These are phyloP conservation scores for Drosophila pseudoobscura DNA, from an alignment of 1,140 invertebrate species.

Conservation along the genomic window DNA sequence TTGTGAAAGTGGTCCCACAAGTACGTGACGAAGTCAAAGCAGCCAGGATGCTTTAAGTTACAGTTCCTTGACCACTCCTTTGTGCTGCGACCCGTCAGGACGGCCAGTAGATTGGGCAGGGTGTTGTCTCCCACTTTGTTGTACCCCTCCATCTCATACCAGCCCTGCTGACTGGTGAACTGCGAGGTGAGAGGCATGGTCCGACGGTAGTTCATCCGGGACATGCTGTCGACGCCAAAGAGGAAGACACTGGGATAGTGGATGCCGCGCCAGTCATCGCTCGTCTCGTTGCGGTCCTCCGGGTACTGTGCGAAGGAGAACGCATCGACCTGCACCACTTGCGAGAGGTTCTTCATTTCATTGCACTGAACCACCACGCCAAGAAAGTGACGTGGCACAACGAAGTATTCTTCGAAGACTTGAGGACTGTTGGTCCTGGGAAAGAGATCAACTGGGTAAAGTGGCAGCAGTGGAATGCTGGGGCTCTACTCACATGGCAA, in stretches of 20 bases:
- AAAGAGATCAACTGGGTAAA: too few species aligned
- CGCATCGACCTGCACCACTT: slow-evolving; percentile 32
- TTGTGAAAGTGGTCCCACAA: slow-evolving; percentile 90
- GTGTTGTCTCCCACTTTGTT: slow-evolving; percentile 88
- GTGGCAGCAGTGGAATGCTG: too few species aligned
- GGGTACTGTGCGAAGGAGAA: slow-evolving; percentile 36
- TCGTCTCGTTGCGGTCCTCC: slow-evolving; percentile 2
- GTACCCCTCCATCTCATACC: slow-evolving; percentile 46
- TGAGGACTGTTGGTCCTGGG: too few species aligned
- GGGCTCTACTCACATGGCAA: too few species aligned
- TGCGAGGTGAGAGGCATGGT: slow-evolving; percentile 39
- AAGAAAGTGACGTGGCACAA: slow-evolving; percentile 20
- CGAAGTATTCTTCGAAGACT: not conserved
- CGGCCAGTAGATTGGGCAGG: slow-evolving; percentile 91
- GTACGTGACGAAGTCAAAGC: slow-evolving; percentile 87
- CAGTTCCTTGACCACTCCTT: slow-evolving; percentile 83
- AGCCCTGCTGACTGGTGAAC: slow-evolving; percentile 21
- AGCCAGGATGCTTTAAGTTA: slow-evolving; percentile 83
- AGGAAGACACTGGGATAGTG: slow-evolving; percentile 29
- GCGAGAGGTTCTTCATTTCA: not conserved
- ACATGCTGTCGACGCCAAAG: slow-evolving; percentile 40
- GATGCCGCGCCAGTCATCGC: slow-evolving; percentile 54
- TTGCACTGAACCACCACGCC: slow-evolving; percentile 24
- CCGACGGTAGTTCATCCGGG: slow-evolving; percentile 43
- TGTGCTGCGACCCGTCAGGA: slow-evolving; percentile 87